Evolutionary conservation across 2,797 vertebrate genomes (phyloP).

Genomic region (Cygnus olor): DNA sequence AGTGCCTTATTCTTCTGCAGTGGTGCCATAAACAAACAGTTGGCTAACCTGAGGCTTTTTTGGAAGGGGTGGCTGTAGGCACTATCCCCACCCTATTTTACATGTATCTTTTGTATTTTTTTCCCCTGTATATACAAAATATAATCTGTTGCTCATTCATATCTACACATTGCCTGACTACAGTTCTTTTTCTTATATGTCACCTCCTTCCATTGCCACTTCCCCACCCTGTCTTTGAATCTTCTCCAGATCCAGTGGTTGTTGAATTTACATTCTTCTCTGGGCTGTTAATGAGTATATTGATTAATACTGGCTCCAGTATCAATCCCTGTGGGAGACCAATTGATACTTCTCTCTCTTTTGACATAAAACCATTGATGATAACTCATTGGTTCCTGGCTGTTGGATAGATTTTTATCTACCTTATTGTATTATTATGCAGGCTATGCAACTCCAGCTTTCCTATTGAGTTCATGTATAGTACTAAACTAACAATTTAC

Average conservation of each 20-base stretch:
- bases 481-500: conserved; percentile 49
- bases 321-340: conserved; percentile 62
- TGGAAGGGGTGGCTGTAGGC: neutral
- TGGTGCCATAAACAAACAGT: neutral
- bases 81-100: neutral
- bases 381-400: conserved; percentile 65
- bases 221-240: conserved; percentile 15
- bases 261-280: conserved; percentile 68
- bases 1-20: neutral
- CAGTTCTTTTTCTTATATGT: neutral
- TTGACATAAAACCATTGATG: conserved; percentile 72
- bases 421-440: conserved; percentile 66
- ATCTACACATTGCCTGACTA: neutral
- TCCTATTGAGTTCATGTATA: neutral
- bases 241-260: conserved; percentile 29
- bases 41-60: neutral
- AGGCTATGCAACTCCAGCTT: conserved; percentile 38
- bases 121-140: neutral
- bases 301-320: conserved; percentile 52
- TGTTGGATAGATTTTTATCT: conserved; percentile 69
- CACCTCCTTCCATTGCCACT: neutral
- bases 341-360: conserved; percentile 70
- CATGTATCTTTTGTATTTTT: neutral
- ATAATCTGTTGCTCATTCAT: neutral
- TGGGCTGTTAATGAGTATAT: conserved; percentile 71